Conservation (phyloP, 2,888 invertebrate genomes). For the Nymphalis urticae region DNA sequence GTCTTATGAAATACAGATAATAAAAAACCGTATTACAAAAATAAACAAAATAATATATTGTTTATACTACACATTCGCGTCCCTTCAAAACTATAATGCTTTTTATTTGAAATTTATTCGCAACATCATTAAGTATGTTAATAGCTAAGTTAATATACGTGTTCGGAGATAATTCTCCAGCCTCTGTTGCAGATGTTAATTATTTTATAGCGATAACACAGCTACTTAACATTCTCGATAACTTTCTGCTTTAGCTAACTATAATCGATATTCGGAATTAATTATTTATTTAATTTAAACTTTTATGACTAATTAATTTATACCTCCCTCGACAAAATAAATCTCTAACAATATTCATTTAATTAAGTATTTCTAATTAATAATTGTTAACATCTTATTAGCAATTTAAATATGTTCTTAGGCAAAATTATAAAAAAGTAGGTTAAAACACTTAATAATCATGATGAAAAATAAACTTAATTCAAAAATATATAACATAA, state of each 20-base stretch:
- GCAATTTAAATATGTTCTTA: too few relatives aligned
- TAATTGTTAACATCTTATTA: too few relatives aligned
- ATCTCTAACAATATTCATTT: too few relatives aligned
- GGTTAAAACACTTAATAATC: too few relatives aligned
- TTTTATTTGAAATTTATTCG: conserved; percentile 36
- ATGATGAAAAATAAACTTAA: too few relatives aligned
- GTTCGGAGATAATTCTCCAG: conserved; percentile 40
- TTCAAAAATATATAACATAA: too few relatives aligned
- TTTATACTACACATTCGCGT: conserved; percentile 1
- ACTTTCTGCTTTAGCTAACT: conserved; percentile 30
- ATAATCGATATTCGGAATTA: conserved; percentile 27
- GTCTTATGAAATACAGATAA: not conserved
- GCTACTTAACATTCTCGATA: conserved; percentile 37
- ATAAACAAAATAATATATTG: not conserved
- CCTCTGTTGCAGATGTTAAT: conserved; percentile 40
- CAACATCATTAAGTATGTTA: conserved; percentile 45
- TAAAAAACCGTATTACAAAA: not conserved
- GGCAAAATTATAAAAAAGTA: too few relatives aligned
- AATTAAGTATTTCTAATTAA: too few relatives aligned
- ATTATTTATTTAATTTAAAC: conserved; percentile 18
- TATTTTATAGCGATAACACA: conserved; percentile 39
- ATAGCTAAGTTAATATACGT: conserved; percentile 46
- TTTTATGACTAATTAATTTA: conserved; percentile 2
- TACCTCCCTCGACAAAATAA: not conserved
- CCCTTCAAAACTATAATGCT: conserved; percentile 33